Percentiles rank a stretch among this genome's conserved stretches.
Evolutionary conservation across 2,888 invertebrate genomes (phyloP).

Genomic region (Brachyptera putata): DNA sequence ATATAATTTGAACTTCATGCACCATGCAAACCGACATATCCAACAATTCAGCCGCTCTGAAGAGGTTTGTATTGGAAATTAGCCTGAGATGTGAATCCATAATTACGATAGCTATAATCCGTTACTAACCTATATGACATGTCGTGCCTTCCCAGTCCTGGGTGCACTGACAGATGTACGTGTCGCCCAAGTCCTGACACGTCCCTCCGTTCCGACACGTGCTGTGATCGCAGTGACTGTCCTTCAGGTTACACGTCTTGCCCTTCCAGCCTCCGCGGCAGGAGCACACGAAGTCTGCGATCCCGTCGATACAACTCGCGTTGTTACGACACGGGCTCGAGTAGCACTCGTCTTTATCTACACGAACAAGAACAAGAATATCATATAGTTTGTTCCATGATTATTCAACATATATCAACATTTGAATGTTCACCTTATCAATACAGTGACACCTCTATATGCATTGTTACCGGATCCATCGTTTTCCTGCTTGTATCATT

Average conservation of each 20-base stretch:
- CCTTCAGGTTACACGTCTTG: slow-evolving; percentile 54
- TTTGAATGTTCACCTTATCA: no score
- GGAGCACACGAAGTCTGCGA: slow-evolving; percentile 76
- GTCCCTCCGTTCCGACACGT: slow-evolving; percentile 61
- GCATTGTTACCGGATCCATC: no score
- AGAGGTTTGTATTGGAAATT: no score
- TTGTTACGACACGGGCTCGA: slow-evolving; percentile 72
- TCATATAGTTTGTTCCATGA: no score
- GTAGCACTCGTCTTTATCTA: slow-evolving; percentile 74
- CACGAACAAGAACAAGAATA: neutral
- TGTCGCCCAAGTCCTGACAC: slow-evolving; percentile 57
- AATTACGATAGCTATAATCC: no score
- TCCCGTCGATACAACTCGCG: slow-evolving; percentile 74
- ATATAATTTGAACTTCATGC: no score
- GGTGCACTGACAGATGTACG: slow-evolving; percentile 60
- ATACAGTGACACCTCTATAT: no score
- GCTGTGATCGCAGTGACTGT: slow-evolving; percentile 56
- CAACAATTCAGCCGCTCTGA: no score
- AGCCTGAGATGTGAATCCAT: no score
- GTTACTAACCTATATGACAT: slow-evolving; percentile 50
- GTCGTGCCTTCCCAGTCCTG: slow-evolving; percentile 56
- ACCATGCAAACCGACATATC: no score
- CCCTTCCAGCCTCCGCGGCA: slow-evolving; percentile 85
- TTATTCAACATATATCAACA: no score
- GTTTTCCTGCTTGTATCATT: no score